These are phyloP conservation scores for Clarias fuscus DNA, from an alignment of 2,797 vertebrate genomes.

Conservation along the genomic window DNA sequence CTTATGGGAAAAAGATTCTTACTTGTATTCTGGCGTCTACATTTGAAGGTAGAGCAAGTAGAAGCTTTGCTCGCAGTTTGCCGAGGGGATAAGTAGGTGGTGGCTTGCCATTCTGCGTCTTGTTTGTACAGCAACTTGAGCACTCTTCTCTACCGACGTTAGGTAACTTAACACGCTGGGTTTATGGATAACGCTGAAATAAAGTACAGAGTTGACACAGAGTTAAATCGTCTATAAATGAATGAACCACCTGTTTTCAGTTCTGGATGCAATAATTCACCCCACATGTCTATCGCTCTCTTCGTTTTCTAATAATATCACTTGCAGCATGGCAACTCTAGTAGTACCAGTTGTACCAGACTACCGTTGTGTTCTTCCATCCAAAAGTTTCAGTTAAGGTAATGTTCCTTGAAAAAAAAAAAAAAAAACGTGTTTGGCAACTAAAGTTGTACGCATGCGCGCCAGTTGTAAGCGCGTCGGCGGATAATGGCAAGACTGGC, in stretches of 20 bases:
- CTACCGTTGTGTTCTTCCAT: too few species aligned
- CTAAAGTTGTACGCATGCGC: constrained; percentile 30
- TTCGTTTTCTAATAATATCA: not conserved
- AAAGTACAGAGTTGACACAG: not conserved
- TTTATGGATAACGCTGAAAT: not conserved
- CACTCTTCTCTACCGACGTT: constrained; percentile 15
- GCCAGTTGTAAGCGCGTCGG: too few species aligned
- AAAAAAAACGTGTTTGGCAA: not conserved
- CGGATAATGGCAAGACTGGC: not conserved
- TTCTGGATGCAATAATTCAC: not conserved
- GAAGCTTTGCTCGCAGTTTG: constrained; percentile 41
- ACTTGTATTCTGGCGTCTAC: not conserved
- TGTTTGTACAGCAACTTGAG: constrained; percentile 38
- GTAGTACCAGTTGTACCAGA: too few species aligned
- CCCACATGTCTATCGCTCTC: not conserved
- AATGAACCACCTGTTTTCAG: constrained; percentile 51
- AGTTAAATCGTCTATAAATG: constrained; percentile 34
- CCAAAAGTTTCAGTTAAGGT: constrained; percentile 20
- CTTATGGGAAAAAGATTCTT: not conserved
- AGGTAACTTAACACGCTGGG: not conserved
- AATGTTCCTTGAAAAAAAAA: not conserved
- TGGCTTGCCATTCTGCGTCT: constrained; percentile 51
- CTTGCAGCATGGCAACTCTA: not conserved
- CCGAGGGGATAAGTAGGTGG: constrained; percentile 56
- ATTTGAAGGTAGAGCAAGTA: constrained; percentile 27